Conservation (phyloP, 2,113 vertebrate genomes). For the Pluvialis apricaria region DNA sequence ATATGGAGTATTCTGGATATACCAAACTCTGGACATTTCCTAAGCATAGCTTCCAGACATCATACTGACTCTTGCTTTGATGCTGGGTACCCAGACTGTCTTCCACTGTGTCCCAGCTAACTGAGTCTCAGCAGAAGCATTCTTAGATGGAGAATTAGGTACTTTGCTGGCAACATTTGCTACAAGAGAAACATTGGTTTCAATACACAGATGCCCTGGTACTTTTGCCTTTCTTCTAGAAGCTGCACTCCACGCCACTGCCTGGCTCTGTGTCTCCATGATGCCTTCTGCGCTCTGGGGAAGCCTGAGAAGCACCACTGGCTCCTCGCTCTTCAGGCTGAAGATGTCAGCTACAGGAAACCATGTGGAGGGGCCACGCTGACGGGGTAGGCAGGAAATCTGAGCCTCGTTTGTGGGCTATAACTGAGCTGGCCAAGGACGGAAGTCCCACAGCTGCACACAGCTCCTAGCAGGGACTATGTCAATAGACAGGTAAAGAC, state of each 20-base stretch:
- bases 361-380: conserved; percentile 8
- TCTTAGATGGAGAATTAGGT: background rate
- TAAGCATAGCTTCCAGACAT: background rate
- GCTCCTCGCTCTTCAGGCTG: background rate
- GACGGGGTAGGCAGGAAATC: conserved; percentile 54
- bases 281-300: accelerated
- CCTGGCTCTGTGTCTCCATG: background rate
- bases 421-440: background rate
- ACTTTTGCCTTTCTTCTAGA: background rate
- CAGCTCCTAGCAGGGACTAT: background rate
- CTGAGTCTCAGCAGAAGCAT: background rate
- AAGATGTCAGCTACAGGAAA: conserved; percentile 44
- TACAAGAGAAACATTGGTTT: background rate
- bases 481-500: conserved; percentile 9
- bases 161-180: background rate
- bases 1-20: background rate
- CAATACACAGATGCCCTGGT: too few relatives aligned
- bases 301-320: background rate
- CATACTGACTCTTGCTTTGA: background rate
- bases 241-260: background rate
- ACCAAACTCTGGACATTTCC: background rate
- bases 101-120: background rate
- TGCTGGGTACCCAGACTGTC: background rate
- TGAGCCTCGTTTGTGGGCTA: background rate
- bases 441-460: conserved; percentile 18